These are phyloP conservation scores for Agrotis exclamationis DNA, from an alignment of 2,888 invertebrate genomes.

Conservation along the genomic window DNA sequence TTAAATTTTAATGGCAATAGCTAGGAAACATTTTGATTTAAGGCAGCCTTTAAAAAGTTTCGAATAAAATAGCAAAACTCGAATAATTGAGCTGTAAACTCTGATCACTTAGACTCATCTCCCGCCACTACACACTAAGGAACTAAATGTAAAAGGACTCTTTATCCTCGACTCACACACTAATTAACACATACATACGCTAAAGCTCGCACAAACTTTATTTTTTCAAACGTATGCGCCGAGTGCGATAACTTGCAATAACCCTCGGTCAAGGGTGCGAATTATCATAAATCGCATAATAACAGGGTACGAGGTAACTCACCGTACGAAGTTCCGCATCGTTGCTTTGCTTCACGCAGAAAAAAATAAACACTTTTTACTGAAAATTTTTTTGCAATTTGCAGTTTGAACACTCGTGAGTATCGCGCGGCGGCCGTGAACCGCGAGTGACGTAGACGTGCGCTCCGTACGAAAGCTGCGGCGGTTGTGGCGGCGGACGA, in stretches of 20 bases:
- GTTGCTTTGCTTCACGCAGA: conserved; percentile 67
- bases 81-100: conserved; percentile 38
- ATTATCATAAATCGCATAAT: conserved; percentile 67
- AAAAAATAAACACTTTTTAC: conserved; percentile 68
- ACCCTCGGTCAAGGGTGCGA: conserved; percentile 75
- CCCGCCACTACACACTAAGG: conserved; percentile 21
- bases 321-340: conserved; percentile 87
- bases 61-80: conserved; percentile 12
- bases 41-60: not conserved
- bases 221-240: conserved; percentile 65
- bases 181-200: conserved; percentile 72
- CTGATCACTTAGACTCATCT: conserved; percentile 49
- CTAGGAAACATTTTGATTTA: conserved; percentile 12
- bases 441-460: conserved; percentile 75
- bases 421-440: conserved; percentile 68
- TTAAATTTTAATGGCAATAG: conserved; percentile 8
- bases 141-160: conserved; percentile 53
- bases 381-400: conserved; percentile 67
- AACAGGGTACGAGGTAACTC: conserved; percentile 70
- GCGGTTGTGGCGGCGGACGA: conserved; percentile 77
- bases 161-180: conserved; percentile 55
- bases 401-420: conserved; percentile 71
- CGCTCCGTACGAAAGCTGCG: conserved; percentile 79
- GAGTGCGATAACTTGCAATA: conserved; percentile 75
- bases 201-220: conserved; percentile 62